A percentile compares a stretch with the other conserved stretches of the same genome.
Conservation (phyloP, 2,797 vertebrate genomes). For the Phataginus tricuspis region DNA sequence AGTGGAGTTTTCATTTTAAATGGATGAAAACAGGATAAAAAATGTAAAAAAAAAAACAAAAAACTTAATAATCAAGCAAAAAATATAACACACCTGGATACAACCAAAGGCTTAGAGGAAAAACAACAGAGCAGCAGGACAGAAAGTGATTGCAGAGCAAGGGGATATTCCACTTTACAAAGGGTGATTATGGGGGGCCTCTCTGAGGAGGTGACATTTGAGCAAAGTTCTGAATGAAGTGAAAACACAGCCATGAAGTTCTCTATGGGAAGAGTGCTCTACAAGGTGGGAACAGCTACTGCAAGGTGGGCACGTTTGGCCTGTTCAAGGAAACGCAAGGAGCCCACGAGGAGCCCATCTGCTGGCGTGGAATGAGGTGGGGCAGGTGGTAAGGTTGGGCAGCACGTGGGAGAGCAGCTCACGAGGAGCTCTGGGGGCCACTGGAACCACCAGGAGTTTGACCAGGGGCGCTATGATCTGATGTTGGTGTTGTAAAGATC, state of each 20-base stretch:
- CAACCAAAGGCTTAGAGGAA: not conserved
- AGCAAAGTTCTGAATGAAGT: not conserved
- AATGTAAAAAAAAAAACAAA: not conserved
- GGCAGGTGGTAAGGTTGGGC: not conserved
- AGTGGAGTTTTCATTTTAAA: not conserved
- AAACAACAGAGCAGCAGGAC: not conserved
- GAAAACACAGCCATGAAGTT: not conserved
- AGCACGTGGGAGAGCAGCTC: not conserved
- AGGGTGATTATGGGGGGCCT: not conserved
- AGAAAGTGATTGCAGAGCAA: rapidly evolving
- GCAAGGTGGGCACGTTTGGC: not conserved
- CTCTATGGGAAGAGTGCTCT: not conserved
- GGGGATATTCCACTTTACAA: not conserved
- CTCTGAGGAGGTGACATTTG: not conserved
- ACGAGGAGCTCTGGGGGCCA: rapidly evolving
- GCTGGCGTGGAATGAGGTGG: not conserved
- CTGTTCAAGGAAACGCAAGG: not conserved
- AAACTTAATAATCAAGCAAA: not conserved
- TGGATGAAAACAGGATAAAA: not conserved
- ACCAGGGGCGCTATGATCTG: too few species aligned
- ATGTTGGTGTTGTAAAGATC: not conserved
- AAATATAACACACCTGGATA: not conserved
- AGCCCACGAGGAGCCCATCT: too few species aligned
- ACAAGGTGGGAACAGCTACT: not conserved
- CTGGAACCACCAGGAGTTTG: not conserved